Evolutionary conservation across 2,797 vertebrate genomes (phyloP), one percentile per base, ranked within the genome.

Genomic region (Phrynocephalus guinanensis): DNA sequence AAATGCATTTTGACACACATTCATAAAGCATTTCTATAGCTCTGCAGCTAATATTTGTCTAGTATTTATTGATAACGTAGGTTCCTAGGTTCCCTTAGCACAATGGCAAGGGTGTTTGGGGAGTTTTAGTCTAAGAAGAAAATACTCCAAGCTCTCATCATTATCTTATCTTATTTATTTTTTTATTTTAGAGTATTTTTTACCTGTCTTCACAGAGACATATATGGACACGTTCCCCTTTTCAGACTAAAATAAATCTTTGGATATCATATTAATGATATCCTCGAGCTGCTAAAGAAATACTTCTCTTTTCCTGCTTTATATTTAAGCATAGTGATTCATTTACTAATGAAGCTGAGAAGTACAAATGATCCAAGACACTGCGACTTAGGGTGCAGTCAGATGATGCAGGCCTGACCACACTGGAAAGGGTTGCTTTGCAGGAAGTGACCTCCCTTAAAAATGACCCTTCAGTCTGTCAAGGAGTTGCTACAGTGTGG

Each of bases 211-310:
- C 38, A 44, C 38, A 88, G 93, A 91, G 93, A 79, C 92, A 28
- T 9, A 70, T 3, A 78, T 79, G 22, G 88, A 85, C 86, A 1
- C 87, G 77, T 63, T 92, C 89, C 85, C 20, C 88, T 83, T 92
- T 91, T 93, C 85, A 95, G 85, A 96, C 87, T 96, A 96, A 97
- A 96, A 96, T 96, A 97, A 95, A 95, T 86, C 88, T 93, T 91
- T 92, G 88, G 83, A 75, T 90, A 90, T 87, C 83, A 93, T 92
- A 91, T 91, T 92, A 86, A 90, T 30, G 70, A 44, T 93, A 79
- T 91, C 44, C 87, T 44, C 38, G 38, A 92, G 63, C 86, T 89
- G 94, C 88, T 20, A 79, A 91, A 90, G 90, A 90, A 77, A 88
- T 50, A 92, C 89, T 80, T 83, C 90, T 91, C 26, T 18, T 63